phyloP scores from a whole-genome alignment of 2,113 vertebrate species.

The Platysteira castanea region DNA sequence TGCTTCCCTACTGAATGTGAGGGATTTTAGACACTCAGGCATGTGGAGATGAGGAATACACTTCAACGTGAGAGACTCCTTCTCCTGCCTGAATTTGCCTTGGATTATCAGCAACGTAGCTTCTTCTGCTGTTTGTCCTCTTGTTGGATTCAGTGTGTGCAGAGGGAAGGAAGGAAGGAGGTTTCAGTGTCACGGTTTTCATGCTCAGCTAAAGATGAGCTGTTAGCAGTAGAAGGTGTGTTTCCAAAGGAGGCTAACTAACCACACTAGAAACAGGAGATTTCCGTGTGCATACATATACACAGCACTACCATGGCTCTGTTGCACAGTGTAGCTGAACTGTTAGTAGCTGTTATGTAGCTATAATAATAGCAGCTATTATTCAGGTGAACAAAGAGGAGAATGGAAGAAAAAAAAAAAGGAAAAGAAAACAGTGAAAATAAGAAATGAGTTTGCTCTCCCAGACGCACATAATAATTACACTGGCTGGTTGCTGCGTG shows the following conservation, averaged over 20 bases:
- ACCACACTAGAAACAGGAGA: not conserved
- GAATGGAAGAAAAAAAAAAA: accelerated
- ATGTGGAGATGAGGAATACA: not conserved
- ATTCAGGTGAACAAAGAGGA: not conserved
- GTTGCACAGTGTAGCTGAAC: not conserved
- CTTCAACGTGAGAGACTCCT: not conserved
- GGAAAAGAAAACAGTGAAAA: not conserved
- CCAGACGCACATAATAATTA: not conserved
- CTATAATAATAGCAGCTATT: not conserved
- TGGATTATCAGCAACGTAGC: not conserved
- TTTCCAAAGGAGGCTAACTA: not conserved
- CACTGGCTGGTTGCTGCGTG: not conserved
- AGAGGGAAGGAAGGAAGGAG: not conserved
- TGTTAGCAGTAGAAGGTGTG: not conserved
- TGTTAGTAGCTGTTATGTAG: not conserved
- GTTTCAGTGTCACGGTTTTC: not conserved
- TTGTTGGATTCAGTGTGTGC: not conserved
- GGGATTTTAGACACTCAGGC: not conserved
- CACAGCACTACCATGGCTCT: not conserved
- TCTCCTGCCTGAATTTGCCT: not conserved
- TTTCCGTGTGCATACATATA: not conserved
- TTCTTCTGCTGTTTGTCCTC: not conserved
- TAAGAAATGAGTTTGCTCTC: not conserved
- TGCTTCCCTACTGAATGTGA: not conserved
- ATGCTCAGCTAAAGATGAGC: not conserved